Evolutionary conservation across 2,113 vertebrate genomes (phyloP).

Genomic region (Tychaedon coryphoeus): DNA sequence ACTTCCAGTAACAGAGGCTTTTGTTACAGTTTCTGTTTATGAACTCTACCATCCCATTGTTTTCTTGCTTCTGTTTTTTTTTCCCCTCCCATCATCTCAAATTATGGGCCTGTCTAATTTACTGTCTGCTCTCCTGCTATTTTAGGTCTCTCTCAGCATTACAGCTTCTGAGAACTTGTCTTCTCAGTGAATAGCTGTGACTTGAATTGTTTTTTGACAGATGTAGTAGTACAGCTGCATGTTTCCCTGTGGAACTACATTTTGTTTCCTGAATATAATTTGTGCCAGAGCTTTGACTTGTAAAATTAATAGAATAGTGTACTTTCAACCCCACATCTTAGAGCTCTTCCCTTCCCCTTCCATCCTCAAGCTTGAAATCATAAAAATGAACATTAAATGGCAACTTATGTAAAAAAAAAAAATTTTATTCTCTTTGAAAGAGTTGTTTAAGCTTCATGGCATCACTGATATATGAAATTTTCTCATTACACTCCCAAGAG

Average conservation of each 20-base stretch:
- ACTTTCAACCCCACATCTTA: background rate
- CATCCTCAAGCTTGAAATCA: background rate
- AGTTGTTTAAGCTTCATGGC: background rate
- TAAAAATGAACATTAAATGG: background rate
- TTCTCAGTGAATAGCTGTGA: background rate
- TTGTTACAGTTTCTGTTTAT: conserved; percentile 9
- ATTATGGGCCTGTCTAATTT: background rate
- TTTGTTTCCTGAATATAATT: background rate
- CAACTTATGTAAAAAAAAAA: background rate
- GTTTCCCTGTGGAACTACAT: background rate
- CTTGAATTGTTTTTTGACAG: background rate
- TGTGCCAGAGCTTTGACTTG: background rate
- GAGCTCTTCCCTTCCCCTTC: background rate
- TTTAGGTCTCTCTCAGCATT: background rate
- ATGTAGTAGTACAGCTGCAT: background rate
- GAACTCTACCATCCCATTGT: background rate
- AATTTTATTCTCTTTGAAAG: background rate
- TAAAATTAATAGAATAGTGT: background rate
- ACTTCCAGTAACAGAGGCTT: background rate
- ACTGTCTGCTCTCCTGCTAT: background rate
- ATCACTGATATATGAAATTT: background rate
- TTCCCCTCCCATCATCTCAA: background rate
- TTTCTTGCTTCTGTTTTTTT: background rate
- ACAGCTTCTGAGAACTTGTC: background rate
- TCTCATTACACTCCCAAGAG: background rate